phyloP scores from a whole-genome alignment of 37 sponge, comb jelly and placozoan genomes.

The Ephydatia muelleri region DNA sequence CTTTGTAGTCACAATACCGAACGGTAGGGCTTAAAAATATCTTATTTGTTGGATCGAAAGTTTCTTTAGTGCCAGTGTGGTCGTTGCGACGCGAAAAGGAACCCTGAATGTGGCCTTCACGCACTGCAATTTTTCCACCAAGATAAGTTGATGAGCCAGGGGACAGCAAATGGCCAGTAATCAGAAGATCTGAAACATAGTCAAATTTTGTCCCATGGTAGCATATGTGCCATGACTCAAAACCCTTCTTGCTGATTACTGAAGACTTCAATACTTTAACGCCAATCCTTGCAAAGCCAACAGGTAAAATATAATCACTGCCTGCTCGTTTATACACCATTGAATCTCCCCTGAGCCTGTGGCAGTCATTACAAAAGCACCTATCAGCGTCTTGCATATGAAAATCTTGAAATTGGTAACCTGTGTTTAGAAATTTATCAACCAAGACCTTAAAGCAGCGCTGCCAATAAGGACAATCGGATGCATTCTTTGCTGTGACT shows the following conservation, averaged over 20 bases:
- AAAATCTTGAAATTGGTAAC: constrained; percentile 4
- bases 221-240: constrained; percentile 12
- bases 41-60: constrained; percentile 15
- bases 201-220: constrained; percentile 17
- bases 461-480: constrained; percentile 20
- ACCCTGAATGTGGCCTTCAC: constrained; percentile 7
- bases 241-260: constrained; percentile 3
- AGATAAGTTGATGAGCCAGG: constrained; percentile 9
- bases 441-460: constrained; percentile 15
- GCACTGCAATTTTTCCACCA: not conserved
- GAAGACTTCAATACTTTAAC: constrained; percentile 1
- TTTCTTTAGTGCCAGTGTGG: constrained; percentile 14
- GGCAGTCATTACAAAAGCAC: constrained; percentile 32
- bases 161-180: constrained; percentile 17
- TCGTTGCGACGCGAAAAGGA: constrained; percentile 9
- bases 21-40: constrained; percentile 30
- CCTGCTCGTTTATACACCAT: constrained; percentile 19
- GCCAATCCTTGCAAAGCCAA: constrained; percentile 33
- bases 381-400: not conserved
- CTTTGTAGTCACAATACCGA: constrained; percentile 7
- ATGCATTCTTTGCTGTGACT: too few species aligned
- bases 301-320: constrained; percentile 11
- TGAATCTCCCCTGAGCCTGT: not conserved
- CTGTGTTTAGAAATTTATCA: not conserved
- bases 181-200: constrained; percentile 8